phyloP scores from a whole-genome alignment of 2,797 vertebrate species.

The Coendou prehensilis region DNA sequence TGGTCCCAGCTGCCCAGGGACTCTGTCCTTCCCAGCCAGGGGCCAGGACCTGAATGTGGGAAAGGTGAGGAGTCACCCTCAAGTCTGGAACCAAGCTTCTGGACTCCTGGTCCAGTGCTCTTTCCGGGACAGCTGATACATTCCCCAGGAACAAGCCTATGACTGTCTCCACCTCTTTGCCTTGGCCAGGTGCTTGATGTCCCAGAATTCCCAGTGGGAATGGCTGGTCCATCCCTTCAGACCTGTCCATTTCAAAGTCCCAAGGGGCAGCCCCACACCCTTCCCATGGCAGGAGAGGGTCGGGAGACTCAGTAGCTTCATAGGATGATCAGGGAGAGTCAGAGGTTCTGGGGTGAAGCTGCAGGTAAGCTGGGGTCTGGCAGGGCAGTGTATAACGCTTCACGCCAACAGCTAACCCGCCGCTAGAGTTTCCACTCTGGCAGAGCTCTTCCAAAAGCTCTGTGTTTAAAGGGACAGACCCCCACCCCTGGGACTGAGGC shows the following conservation, averaged over 20 bases:
- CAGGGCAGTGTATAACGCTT: not conserved
- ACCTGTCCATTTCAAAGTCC: not conserved
- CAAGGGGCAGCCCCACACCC: too few species aligned
- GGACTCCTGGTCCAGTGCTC: not conserved
- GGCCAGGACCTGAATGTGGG: not conserved
- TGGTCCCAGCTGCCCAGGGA: not conserved
- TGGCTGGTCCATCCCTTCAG: not conserved
- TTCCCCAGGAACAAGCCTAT: not conserved
- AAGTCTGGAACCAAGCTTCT: not conserved
- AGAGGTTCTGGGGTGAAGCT: not conserved
- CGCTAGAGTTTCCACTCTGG: not conserved
- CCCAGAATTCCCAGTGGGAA: not conserved
- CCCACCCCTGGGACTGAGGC: not conserved
- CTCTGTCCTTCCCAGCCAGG: not conserved
- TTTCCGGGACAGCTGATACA: not conserved
- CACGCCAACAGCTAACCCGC: not conserved
- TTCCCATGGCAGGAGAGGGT: not conserved
- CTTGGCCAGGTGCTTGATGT: not conserved
- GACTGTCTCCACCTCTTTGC: not conserved
- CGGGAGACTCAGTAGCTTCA: not conserved
- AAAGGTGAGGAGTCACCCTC: not conserved
- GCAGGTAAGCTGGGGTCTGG: not conserved
- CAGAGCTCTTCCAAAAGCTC: constrained; percentile 27
- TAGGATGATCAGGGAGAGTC: not conserved
- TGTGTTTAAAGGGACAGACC: constrained; percentile 41